Conservation (phyloP, 2,888 invertebrate genomes). For the Mythimna loreyi region DNA sequence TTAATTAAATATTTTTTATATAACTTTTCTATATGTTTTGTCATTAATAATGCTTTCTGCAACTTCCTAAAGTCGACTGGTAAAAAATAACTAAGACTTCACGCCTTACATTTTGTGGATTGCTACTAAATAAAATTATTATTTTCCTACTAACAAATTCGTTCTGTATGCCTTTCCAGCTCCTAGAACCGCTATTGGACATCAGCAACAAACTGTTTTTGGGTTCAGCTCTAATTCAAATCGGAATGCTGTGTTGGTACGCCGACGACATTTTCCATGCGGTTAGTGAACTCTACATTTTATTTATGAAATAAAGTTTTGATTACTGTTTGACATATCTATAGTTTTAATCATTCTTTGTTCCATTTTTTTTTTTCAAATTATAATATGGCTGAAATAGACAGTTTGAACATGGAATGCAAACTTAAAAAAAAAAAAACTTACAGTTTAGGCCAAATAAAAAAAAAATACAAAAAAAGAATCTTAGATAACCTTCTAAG, state of each 20-base stretch:
- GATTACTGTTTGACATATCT: too few relatives aligned
- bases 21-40: too few relatives aligned
- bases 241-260: constrained; percentile 87
- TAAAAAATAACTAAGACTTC: too few relatives aligned
- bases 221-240: constrained; percentile 83
- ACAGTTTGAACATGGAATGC: neutral
- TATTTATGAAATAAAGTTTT: constrained; percentile 17
- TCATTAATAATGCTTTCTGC: too few relatives aligned
- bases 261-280: constrained; percentile 86
- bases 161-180: constrained; percentile 70
- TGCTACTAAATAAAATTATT: too few relatives aligned
- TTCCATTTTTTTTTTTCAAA: constrained; percentile 13
- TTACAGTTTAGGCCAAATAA: neutral
- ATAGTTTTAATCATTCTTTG: neutral
- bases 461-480: neutral
- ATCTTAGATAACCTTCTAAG: neutral
- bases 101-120: too few relatives aligned
- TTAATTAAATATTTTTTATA: too few relatives aligned
- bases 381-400: neutral
- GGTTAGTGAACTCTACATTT: constrained; percentile 69
- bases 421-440: neutral
- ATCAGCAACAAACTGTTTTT: constrained; percentile 85
- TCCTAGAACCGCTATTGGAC: constrained; percentile 83
- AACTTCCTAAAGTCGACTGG: neutral
- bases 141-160: neutral